Percentiles rank a stretch among this genome's conserved stretches.
phyloP scores from a whole-genome alignment of 2,888 invertebrate genomes.

The Micropterix aruncella region DNA sequence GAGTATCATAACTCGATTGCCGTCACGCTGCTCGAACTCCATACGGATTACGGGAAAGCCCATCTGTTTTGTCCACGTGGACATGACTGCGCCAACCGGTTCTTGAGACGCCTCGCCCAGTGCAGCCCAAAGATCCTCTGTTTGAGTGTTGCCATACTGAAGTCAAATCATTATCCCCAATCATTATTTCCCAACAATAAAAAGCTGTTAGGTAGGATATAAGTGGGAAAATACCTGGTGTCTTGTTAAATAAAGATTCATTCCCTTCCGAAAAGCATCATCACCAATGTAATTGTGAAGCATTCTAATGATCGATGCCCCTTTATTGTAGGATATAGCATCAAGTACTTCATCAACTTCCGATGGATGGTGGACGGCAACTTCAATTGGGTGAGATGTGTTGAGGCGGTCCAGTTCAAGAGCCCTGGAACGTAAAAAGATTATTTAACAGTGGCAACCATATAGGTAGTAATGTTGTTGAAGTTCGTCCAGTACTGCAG shows the following conservation, averaged over 20 bases:
- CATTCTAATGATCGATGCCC: slow-evolving; percentile 91
- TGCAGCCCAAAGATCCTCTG: slow-evolving; percentile 87
- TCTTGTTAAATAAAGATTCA: slow-evolving; percentile 76
- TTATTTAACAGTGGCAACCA: too few relatives aligned
- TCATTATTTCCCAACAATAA: too few relatives aligned
- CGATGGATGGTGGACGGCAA: slow-evolving; percentile 86
- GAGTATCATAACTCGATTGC: slow-evolving; percentile 53
- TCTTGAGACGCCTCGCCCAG: slow-evolving; percentile 80
- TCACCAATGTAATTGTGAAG: slow-evolving; percentile 88
- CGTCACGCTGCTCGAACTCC: slow-evolving; percentile 42
- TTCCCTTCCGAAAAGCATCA: slow-evolving; percentile 81
- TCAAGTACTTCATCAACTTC: slow-evolving; percentile 98
- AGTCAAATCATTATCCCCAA: too few relatives aligned
- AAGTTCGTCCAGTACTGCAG: too few relatives aligned
- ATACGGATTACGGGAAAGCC: slow-evolving; percentile 77
- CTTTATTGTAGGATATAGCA: slow-evolving; percentile 93
- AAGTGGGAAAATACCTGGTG: slow-evolving; percentile 42
- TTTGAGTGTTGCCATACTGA: slow-evolving; percentile 80
- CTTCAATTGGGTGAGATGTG: slow-evolving; percentile 94
- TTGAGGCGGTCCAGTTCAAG: slow-evolving; percentile 76
- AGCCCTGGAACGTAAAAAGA: slow-evolving; percentile 51
- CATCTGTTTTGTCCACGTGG: slow-evolving; percentile 92
- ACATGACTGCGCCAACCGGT: slow-evolving; percentile 85
- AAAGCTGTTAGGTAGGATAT: too few relatives aligned
- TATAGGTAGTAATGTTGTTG: too few relatives aligned